Evolutionary conservation across 1,140 invertebrate species (phyloP).

Genomic region (Drosophila ananassae): DNA sequence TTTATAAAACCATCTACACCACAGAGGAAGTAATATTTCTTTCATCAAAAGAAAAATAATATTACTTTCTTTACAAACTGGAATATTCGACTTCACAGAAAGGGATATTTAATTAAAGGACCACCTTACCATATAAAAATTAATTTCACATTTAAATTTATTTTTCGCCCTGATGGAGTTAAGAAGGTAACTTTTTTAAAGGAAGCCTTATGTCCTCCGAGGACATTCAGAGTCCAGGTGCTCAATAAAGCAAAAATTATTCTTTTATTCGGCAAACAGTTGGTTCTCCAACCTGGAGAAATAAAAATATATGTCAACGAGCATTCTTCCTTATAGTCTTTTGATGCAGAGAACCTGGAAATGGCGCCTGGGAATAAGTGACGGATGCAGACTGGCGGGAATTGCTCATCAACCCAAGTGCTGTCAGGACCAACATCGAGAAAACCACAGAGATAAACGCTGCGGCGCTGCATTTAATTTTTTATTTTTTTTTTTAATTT

Average conservation of each 20-base stretch:
- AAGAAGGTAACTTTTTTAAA: not conserved
- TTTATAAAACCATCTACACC: no score
- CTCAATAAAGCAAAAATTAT: not conserved
- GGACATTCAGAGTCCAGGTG: not conserved
- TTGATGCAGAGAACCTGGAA: not conserved
- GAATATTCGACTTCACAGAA: not conserved
- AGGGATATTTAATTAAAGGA: not conserved
- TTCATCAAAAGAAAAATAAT: no score
- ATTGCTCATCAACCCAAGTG: conserved; percentile 1
- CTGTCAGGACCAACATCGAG: not conserved
- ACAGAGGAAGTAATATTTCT: no score
- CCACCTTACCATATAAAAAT: no score
- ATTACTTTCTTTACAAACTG: no score
- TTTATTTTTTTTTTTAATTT: not conserved
- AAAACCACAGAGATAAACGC: not conserved
- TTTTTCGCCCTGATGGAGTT: not conserved
- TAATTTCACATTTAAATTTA: not conserved
- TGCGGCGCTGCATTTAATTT: not conserved
- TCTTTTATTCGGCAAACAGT: not conserved
- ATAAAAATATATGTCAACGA: not conserved
- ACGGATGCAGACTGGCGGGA: not conserved
- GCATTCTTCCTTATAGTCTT: not conserved
- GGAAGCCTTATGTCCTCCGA: not conserved
- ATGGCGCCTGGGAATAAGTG: conserved; percentile 3
- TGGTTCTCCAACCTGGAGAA: not conserved